A percentile compares a stretch with the other conserved stretches of the same genome.
These are phyloP conservation scores for Notamacropus eugenii DNA, from an alignment of 2,797 vertebrate species.

Conservation along the genomic window DNA sequence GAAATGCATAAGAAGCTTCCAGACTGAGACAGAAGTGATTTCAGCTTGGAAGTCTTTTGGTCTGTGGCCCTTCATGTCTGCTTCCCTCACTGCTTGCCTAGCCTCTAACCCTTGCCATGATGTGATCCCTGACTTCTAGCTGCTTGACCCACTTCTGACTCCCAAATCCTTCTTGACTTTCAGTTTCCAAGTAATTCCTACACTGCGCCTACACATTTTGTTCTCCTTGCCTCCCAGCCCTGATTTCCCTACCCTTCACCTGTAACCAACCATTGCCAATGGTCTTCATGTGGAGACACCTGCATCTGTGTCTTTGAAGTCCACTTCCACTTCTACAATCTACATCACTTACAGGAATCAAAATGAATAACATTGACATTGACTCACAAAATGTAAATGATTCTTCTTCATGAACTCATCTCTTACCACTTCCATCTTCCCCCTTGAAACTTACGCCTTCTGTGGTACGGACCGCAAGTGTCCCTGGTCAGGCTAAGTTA, in stretches of 20 bases:
- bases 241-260: not conserved
- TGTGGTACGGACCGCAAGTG: not conserved
- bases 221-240: not conserved
- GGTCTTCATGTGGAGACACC: not conserved
- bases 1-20: not conserved
- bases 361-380: not conserved
- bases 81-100: not conserved
- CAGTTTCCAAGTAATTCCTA: not conserved
- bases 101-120: not conserved
- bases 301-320: not conserved
- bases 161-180: not conserved
- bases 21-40: not conserved
- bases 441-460: not conserved
- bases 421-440: not conserved
- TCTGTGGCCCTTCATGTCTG: slow-evolving; percentile 15
- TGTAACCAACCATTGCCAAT: not conserved
- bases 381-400: not conserved
- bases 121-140: not conserved
- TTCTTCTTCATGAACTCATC: not conserved
- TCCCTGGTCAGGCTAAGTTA: not conserved
- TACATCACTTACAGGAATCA: not conserved
- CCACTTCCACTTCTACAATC: not conserved
- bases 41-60: not conserved
- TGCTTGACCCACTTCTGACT: not conserved
- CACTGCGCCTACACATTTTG: not conserved